Percentiles rank a stretch among this genome's conserved stretches.
phyloP scores from a whole-genome alignment of 1,140 invertebrate genomes.

The Drosophila gunungcola region DNA sequence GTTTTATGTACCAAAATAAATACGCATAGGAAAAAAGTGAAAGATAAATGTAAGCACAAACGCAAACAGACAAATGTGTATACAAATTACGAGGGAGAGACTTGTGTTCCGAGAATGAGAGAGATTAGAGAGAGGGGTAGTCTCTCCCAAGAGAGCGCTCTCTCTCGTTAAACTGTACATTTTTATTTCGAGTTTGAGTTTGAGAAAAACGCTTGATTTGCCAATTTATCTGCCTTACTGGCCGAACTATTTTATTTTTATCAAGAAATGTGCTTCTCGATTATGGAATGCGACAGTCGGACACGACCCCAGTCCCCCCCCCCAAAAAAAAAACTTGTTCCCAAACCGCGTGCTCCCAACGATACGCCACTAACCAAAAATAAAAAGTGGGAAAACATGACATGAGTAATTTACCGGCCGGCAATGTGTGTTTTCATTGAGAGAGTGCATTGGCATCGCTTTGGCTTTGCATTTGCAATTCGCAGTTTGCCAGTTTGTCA shows the following conservation, averaged over 20 bases:
- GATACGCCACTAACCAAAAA: conserved; percentile 7
- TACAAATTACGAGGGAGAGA: conserved; percentile 55
- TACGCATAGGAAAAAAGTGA: conserved; percentile 72
- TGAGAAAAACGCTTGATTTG: conserved; percentile 69
- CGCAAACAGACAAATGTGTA: conserved; percentile 58
- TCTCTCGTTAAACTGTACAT: conserved; percentile 75
- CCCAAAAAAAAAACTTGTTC: neutral
- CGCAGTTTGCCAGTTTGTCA: neutral
- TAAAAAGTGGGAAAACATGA: conserved; percentile 27
- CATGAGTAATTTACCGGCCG: conserved; percentile 61
- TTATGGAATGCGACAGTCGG: conserved; percentile 46
- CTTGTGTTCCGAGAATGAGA: conserved; percentile 6
- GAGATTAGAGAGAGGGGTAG: neutral
- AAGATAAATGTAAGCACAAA: conserved; percentile 77
- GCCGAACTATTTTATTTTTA: conserved; percentile 60
- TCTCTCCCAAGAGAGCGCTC: conserved; percentile 9
- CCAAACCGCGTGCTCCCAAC: conserved; percentile 11
- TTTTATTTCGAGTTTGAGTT: conserved; percentile 70
- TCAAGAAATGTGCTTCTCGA: conserved; percentile 56
- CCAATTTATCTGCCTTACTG: conserved; percentile 67
- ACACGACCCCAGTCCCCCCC: neutral
- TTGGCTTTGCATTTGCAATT: conserved; percentile 29
- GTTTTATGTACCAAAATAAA: conserved; percentile 82
- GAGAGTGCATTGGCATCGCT: conserved; percentile 47
- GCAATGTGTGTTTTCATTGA: conserved; percentile 70